Evolutionary conservation across 1,140 invertebrate species (phyloP).

Genomic region (Doryteuthis pealeii): DNA sequence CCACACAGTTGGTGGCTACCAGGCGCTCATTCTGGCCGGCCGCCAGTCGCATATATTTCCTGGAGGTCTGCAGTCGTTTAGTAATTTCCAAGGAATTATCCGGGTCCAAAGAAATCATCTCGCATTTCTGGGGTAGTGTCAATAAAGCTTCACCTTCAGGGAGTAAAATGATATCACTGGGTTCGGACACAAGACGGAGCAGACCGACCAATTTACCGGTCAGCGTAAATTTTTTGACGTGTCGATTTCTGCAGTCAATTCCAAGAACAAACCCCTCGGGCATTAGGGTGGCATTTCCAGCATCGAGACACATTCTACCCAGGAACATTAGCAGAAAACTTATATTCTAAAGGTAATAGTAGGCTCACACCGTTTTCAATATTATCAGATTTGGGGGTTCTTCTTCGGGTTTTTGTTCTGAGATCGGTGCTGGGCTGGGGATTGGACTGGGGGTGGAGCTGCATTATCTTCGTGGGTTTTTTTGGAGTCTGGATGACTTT

Average conservation of each 20-base stretch:
- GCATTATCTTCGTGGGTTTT: no score
- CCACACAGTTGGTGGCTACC: neutral
- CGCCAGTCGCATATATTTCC: neutral
- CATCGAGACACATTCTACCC: neutral
- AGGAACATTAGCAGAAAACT: neutral
- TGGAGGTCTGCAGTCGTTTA: neutral
- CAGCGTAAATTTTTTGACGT: slow-evolving; percentile 8
- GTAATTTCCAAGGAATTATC: neutral
- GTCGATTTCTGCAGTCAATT: neutral
- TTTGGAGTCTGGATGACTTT: no score
- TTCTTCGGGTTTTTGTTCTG: no score
- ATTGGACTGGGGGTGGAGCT: no score
- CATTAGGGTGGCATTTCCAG: neutral
- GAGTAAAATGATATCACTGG: neutral
- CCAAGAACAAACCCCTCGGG: neutral
- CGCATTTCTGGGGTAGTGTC: neutral
- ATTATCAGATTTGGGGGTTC: no score
- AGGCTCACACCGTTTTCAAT: neutral
- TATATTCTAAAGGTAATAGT: slow-evolving; percentile 1
- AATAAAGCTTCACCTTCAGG: neutral
- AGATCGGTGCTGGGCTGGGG: no score
- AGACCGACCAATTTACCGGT: neutral
- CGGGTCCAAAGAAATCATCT: neutral
- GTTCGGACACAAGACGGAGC: neutral
- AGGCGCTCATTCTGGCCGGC: neutral